Percentiles rank a stretch among this genome's conserved stretches.
These are phyloP conservation scores for Saturnia japonica DNA, from an alignment of 2,888 invertebrate species.

Conservation along the genomic window DNA sequence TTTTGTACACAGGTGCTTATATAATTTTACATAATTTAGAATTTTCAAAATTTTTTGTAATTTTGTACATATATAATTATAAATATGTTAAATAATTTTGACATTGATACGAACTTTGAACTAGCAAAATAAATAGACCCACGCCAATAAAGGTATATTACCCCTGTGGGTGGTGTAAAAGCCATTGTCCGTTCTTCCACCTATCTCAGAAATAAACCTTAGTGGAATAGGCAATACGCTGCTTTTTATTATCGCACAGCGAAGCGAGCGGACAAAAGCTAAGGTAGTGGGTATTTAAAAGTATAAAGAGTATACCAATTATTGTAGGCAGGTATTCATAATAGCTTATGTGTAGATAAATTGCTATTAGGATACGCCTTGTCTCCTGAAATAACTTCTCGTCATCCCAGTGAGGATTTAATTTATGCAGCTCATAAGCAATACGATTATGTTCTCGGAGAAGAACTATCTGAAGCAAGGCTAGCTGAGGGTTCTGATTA, in stretches of 20 bases:
- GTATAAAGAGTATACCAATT: conserved; percentile 24
- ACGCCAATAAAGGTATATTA: too few relatives aligned
- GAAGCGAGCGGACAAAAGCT: not conserved
- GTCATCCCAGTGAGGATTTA: conserved; percentile 24
- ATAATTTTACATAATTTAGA: too few relatives aligned
- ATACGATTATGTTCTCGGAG: conserved; percentile 28
- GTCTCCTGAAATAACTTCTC: conserved; percentile 27
- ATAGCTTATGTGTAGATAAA: conserved; percentile 23
- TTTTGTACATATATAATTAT: too few relatives aligned
- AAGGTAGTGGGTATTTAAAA: not conserved
- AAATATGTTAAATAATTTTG: too few relatives aligned
- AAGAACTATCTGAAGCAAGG: conserved; percentile 23
- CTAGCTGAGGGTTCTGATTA: conserved; percentile 26
- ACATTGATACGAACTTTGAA: too few relatives aligned
- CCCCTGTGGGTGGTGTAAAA: too few relatives aligned
- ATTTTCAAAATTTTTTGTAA: too few relatives aligned
- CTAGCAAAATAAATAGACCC: too few relatives aligned
- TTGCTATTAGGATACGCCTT: conserved; percentile 26
- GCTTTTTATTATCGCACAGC: not conserved
- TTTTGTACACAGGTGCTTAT: too few relatives aligned
- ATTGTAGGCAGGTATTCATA: conserved; percentile 22
- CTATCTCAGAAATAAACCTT: not conserved
- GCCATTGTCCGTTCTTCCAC: too few relatives aligned
- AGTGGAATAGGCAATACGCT: too few relatives aligned
- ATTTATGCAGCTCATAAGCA: conserved; percentile 12